Conservation (phyloP, 2,113 vertebrate genomes). For the Psittacus erithacus region DNA sequence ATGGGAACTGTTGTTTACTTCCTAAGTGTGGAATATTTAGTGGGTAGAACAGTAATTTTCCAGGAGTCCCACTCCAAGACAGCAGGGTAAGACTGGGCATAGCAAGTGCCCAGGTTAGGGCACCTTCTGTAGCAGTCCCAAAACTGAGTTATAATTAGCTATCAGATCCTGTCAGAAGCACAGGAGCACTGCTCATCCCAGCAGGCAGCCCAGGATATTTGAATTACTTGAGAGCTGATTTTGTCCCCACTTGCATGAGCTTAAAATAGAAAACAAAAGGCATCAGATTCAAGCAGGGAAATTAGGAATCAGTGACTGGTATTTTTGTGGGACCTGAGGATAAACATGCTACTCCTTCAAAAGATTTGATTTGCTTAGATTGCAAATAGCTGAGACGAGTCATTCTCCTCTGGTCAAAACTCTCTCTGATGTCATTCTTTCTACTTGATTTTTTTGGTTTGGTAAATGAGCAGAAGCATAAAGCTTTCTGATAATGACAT, state of each 20-base stretch:
- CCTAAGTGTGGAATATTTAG: not conserved
- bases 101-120: not conserved
- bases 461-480: not conserved
- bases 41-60: not conserved
- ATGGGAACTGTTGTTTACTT: not conserved
- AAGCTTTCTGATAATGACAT: not conserved
- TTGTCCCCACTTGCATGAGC: not conserved
- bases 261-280: not conserved
- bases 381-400: not conserved
- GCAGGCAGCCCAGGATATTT: not conserved
- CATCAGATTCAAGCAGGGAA: not conserved
- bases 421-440: not conserved
- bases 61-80: not conserved
- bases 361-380: not conserved
- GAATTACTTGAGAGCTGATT: not conserved
- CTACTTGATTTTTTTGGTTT: not conserved
- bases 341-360: not conserved
- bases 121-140: not conserved
- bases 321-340: not conserved
- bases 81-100: not conserved
- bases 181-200: not conserved
- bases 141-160: not conserved
- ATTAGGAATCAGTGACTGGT: not conserved
- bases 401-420: not conserved
- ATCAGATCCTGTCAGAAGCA: not conserved